Conservation (phyloP, 2,113 vertebrate genomes). For the Boleophthalmus pectinirostris region DNA sequence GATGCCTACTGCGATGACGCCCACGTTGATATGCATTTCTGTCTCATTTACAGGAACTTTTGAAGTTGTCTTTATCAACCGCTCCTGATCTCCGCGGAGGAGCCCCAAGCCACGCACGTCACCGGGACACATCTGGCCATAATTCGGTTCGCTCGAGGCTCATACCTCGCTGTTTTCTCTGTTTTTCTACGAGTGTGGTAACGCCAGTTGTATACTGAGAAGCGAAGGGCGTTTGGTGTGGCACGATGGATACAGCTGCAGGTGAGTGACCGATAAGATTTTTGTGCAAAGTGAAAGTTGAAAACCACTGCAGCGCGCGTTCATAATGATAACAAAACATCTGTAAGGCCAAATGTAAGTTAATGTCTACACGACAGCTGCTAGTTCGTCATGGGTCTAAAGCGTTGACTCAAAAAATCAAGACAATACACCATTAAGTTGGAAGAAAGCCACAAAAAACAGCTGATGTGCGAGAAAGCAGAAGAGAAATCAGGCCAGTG, state of each 20-base stretch:
- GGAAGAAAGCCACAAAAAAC: background rate
- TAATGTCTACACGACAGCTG: background rate
- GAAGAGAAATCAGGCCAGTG: constrained; percentile 27
- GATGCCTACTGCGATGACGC: background rate
- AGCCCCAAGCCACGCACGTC: background rate
- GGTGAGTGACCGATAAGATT: constrained; percentile 22
- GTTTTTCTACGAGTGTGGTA: background rate
- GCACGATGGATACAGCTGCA: constrained; percentile 10
- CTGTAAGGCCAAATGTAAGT: background rate
- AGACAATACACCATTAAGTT: background rate
- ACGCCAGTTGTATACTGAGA: background rate
- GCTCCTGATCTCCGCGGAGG: background rate
- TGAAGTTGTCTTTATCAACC: background rate
- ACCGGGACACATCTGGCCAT: background rate
- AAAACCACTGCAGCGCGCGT: background rate
- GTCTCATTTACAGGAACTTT: background rate
- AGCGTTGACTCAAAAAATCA: background rate
- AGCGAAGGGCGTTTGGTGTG: background rate
- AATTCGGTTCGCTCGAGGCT: background rate
- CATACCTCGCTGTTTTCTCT: background rate
- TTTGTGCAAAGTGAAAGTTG: constrained; percentile 3
- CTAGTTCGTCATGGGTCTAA: background rate
- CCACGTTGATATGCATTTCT: background rate
- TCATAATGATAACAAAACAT: background rate
- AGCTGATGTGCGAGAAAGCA: background rate